Percentiles rank a stretch among this genome's conserved stretches.
Evolutionary conservation across 1,140 invertebrate species (phyloP).

Genomic region (Pygmarrhopalites habei): DNA sequence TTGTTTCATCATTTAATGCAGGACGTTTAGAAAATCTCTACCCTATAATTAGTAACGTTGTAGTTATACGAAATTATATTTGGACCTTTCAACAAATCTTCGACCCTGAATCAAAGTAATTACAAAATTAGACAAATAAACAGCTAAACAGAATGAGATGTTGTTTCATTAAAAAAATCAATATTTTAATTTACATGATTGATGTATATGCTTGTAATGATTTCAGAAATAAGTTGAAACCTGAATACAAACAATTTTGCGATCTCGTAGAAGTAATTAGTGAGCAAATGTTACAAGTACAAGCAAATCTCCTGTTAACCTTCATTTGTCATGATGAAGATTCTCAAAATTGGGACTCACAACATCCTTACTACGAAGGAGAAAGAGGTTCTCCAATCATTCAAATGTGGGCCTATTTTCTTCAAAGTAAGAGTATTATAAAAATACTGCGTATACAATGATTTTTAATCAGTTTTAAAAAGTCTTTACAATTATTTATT

Average conservation of each 20-base stretch:
- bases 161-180: too few species aligned
- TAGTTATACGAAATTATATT: slow-evolving; percentile 37
- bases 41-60: slow-evolving; percentile 37
- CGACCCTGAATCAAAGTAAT: slow-evolving; percentile 36
- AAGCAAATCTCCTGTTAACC: slow-evolving; percentile 62
- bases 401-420: slow-evolving; percentile 79
- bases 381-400: slow-evolving; percentile 66
- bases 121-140: too few species aligned
- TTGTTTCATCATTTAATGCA: too few species aligned
- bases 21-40: slow-evolving; percentile 38
- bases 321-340: slow-evolving; percentile 71
- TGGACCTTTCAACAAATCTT: slow-evolving; percentile 37
- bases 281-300: slow-evolving; percentile 66
- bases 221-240: slow-evolving; percentile 35
- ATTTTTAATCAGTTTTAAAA: neutral
- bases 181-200: too few species aligned
- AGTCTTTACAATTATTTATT: neutral
- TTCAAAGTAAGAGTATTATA: slow-evolving; percentile 54
- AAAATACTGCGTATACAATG: neutral
- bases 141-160: too few species aligned
- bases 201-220: too few species aligned
- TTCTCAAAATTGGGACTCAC: slow-evolving; percentile 59
- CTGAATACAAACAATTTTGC: slow-evolving; percentile 59
- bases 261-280: slow-evolving; percentile 72
- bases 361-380: slow-evolving; percentile 56